Conservation (phyloP, 2,797 vertebrate genomes). For the Danio kyathit region DNA sequence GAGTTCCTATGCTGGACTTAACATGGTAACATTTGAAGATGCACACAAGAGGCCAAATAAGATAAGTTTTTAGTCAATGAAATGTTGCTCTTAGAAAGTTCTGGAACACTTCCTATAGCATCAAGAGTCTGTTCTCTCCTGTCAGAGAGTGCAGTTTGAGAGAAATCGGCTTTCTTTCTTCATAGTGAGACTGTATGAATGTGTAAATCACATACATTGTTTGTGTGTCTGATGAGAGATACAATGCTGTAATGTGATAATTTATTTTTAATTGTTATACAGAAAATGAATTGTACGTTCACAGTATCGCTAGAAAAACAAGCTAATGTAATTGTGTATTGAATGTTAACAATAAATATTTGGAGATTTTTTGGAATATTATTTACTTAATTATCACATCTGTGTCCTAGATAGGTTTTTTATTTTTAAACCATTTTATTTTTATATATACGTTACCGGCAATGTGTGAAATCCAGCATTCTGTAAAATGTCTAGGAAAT, state of each 20-base stretch:
- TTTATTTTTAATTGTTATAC: neutral
- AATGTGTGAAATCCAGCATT: too few relatives aligned
- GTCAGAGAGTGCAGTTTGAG: slow-evolving; percentile 11
- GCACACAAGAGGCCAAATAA: neutral
- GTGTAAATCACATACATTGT: neutral
- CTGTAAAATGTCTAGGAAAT: too few relatives aligned
- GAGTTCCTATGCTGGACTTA: too few relatives aligned
- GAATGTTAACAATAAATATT: slow-evolving; percentile 27
- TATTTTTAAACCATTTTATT: too few relatives aligned
- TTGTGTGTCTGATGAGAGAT: neutral
- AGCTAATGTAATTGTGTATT: neutral
- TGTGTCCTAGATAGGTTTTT: neutral
- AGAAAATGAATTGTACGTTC: neutral
- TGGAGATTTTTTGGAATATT: neutral
- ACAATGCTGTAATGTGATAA: neutral
- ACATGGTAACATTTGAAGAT: neutral
- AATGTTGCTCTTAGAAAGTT: neutral
- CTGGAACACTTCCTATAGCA: neutral
- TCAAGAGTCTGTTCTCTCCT: slow-evolving; percentile 2
- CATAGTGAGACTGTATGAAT: neutral
- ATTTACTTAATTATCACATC: neutral
- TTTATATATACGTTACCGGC: too few relatives aligned
- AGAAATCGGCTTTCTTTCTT: neutral
- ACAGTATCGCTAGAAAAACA: neutral
- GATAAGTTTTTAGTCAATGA: neutral